These are phyloP conservation scores for Macropis europaea DNA, from an alignment of 2,888 invertebrate species.

Conservation along the genomic window DNA sequence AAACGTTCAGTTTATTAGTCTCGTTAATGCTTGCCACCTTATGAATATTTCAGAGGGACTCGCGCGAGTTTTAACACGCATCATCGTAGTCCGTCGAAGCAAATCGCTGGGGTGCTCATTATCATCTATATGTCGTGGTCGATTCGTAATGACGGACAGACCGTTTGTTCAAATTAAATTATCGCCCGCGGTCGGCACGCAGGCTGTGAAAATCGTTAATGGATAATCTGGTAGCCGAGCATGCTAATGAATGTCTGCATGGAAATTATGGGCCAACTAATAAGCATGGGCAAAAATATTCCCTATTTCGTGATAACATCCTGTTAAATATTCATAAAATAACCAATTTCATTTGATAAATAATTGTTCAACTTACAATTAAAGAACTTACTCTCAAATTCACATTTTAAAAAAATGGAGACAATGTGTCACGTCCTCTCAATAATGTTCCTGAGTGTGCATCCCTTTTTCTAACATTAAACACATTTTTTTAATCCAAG, in stretches of 20 bases:
- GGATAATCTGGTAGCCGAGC: conserved; percentile 55
- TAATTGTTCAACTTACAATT: too few relatives aligned
- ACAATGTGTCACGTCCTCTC: too few relatives aligned
- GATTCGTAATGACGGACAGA: conserved; percentile 32
- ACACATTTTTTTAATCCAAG: too few relatives aligned
- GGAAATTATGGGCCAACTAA: conserved; percentile 23
- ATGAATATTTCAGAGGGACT: conserved; percentile 14
- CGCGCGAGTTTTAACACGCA: conserved; percentile 31
- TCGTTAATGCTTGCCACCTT: conserved; percentile 24
- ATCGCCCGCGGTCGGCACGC: conserved; percentile 69
- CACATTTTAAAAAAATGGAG: too few relatives aligned
- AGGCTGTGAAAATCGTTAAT: conserved; percentile 63
- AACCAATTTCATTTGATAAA: too few relatives aligned
- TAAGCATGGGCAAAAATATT: too few relatives aligned
- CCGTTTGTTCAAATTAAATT: conserved; percentile 67
- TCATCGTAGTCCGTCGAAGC: conserved; percentile 38
- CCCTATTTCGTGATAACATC: too few relatives aligned
- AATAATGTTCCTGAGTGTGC: too few relatives aligned
- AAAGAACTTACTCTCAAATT: too few relatives aligned
- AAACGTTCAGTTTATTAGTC: too few relatives aligned
- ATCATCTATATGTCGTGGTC: conserved; percentile 22
- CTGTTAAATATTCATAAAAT: too few relatives aligned
- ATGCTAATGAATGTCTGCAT: conserved; percentile 35
- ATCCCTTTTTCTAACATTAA: too few relatives aligned
- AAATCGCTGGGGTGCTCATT: background rate